Conservation (phyloP, 1,140 invertebrate species). For the Drosophila subpulchrella region DNA sequence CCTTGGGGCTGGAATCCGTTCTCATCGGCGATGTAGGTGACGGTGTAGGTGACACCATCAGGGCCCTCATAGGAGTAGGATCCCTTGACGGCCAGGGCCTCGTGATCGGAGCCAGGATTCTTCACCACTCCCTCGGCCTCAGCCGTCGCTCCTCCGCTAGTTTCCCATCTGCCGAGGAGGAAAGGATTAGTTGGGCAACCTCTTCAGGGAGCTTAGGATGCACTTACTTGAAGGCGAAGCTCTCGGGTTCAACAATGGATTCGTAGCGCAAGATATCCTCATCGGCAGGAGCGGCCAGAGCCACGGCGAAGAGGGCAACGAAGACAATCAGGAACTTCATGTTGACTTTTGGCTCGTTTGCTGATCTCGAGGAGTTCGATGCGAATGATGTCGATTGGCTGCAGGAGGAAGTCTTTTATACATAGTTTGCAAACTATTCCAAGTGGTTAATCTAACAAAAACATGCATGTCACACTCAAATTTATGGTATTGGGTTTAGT, state of each 20-base stretch:
- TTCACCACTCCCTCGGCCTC: slow-evolving; percentile 46
- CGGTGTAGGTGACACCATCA: slow-evolving; percentile 49
- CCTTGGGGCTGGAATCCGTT: slow-evolving; percentile 90
- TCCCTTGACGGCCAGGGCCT: slow-evolving; percentile 49
- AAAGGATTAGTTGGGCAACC: background rate
- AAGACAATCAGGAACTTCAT: slow-evolving; percentile 76
- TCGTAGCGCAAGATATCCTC: no score
- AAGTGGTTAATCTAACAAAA: background rate
- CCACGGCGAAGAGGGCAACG: slow-evolving; percentile 68
- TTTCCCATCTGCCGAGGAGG: slow-evolving; percentile 73
- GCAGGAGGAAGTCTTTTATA: slow-evolving; percentile 14
- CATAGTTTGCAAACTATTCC: background rate
- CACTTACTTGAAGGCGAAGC: slow-evolving; percentile 45
- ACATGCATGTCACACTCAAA: no score
- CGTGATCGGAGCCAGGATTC: slow-evolving; percentile 20
- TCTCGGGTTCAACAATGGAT: no score
- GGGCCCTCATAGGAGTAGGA: slow-evolving; percentile 39
- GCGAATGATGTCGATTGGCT: slow-evolving; percentile 19
- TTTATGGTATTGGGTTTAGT: no score
- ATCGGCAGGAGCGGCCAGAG: background rate
- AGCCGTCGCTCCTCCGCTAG: slow-evolving; percentile 87
- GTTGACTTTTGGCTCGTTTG: slow-evolving; percentile 25
- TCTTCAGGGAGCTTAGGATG: background rate
- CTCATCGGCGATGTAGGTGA: slow-evolving; percentile 70
- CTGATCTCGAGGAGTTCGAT: slow-evolving; percentile 25